Evolutionary conservation across 1,140 invertebrate species (phyloP).

Genomic region (Venturia canescens): DNA sequence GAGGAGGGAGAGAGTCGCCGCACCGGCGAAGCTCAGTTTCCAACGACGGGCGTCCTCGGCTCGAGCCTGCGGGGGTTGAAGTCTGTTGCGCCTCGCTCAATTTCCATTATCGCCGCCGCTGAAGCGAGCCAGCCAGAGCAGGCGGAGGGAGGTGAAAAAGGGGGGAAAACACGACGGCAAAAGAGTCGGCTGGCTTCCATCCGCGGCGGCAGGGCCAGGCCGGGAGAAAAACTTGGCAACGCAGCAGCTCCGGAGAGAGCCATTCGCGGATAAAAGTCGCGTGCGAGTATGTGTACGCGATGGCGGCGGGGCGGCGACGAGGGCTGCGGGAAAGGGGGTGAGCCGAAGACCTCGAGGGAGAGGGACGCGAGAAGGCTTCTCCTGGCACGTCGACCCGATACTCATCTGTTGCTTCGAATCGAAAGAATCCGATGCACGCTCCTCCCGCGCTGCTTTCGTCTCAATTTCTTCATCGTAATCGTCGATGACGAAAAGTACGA

Average conservation of each 20-base stretch:
- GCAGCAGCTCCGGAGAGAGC: background rate
- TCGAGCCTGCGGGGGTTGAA: background rate
- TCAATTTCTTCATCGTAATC: no score
- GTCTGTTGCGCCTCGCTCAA: constrained; percentile 15
- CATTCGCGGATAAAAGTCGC: constrained; percentile 18
- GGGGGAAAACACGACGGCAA: background rate
- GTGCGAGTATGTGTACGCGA: constrained; percentile 18
- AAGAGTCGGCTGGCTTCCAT: no score
- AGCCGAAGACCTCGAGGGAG: background rate
- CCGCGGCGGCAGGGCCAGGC: background rate
- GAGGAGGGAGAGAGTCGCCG: background rate
- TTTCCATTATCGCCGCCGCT: constrained; percentile 28
- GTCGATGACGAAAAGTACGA: no score
- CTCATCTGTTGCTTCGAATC: constrained; percentile 41
- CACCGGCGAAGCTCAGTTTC: constrained; percentile 21
- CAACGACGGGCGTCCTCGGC: constrained; percentile 29
- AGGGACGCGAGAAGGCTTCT: constrained; percentile 20
- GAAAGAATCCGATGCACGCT: background rate
- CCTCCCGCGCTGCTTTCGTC: background rate
- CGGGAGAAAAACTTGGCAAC: constrained; percentile 32
- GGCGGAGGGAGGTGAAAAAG: background rate
- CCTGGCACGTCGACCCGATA: constrained; percentile 35
- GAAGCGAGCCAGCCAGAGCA: no score
- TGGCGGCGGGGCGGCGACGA: background rate
- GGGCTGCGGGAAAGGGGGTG: background rate